phyloP scores from a whole-genome alignment of 2,888 invertebrate genomes.

The Idaea dimidiata region DNA sequence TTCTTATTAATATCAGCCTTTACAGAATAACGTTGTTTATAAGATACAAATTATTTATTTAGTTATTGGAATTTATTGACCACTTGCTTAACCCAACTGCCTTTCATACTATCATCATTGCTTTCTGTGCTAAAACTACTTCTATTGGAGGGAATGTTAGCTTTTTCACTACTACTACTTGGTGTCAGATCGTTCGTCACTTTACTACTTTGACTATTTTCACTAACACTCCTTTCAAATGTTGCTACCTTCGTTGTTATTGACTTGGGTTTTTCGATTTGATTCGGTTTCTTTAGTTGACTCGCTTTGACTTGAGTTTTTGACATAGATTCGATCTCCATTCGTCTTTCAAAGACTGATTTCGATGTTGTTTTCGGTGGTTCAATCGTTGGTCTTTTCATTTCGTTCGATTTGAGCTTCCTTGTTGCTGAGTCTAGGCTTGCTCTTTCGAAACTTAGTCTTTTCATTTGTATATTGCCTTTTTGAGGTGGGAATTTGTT shows the following conservation, averaged over 20 bases:
- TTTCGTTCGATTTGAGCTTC: conserved; percentile 52
- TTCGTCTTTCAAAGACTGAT: conserved; percentile 69
- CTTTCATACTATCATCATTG: conserved; percentile 63
- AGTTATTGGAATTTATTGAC: conserved; percentile 86
- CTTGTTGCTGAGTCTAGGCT: conserved; percentile 72
- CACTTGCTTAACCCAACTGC: conserved; percentile 87
- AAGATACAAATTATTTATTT: conserved; percentile 20
- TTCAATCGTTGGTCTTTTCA: conserved; percentile 51
- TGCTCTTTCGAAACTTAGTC: conserved; percentile 72
- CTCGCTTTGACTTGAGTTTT: conserved; percentile 51
- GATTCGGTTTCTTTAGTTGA: conserved; percentile 52
- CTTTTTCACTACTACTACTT: conserved; percentile 38
- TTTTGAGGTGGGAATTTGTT: conserved; percentile 45
- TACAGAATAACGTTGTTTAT: not conserved
- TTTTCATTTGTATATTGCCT: conserved; percentile 66
- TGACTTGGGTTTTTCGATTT: conserved; percentile 57
- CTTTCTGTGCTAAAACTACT: conserved; percentile 42
- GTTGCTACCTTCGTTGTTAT: conserved; percentile 65
- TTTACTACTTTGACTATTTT: conserved; percentile 33
- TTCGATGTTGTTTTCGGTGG: conserved; percentile 61
- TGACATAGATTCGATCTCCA: conserved; percentile 71
- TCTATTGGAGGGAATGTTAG: conserved; percentile 45
- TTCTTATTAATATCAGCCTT: conserved; percentile 11
- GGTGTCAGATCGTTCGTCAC: conserved; percentile 26
- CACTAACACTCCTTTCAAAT: conserved; percentile 58